These are phyloP conservation scores for Sarotherodon lohbergeri DNA, from an alignment of 2,113 vertebrate species.

Conservation along the genomic window DNA sequence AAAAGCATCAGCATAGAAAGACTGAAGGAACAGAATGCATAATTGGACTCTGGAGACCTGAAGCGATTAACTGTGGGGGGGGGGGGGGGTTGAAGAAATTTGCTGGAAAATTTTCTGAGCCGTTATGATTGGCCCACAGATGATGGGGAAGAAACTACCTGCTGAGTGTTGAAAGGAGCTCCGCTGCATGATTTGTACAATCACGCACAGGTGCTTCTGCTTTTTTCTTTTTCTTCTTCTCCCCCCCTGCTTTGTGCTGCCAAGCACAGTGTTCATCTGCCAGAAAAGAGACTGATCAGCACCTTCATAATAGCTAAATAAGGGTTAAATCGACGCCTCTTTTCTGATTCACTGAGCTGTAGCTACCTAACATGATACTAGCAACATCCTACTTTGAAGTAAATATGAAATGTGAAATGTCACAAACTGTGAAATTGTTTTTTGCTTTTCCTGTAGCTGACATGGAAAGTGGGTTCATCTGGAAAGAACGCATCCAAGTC, in stretches of 20 bases:
- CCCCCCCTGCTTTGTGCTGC: neutral
- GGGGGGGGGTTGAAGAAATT: neutral
- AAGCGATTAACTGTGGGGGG: neutral
- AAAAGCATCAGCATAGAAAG: neutral
- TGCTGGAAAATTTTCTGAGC: conserved; percentile 20
- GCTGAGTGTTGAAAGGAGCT: neutral
- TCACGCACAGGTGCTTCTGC: conserved; percentile 9
- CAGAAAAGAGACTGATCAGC: neutral
- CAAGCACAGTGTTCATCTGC: neutral
- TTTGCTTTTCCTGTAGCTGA: neutral
- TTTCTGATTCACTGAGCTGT: neutral
- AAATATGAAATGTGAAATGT: neutral
- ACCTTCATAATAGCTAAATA: neutral
- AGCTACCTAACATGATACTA: neutral
- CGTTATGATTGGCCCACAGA: conserved; percentile 13
- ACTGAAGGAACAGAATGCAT: conserved; percentile 14
- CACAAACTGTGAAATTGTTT: neutral
- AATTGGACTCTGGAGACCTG: conserved; percentile 45
- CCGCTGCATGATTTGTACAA: neutral
- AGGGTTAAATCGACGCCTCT: neutral
- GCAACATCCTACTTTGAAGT: neutral
- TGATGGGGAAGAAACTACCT: conserved; percentile 7
- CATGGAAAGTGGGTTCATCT: neutral
- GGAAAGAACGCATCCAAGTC: neutral
- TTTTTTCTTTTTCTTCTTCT: neutral